Evolutionary conservation across 2,797 vertebrate species (phyloP), one percentile per base, ranked within the genome.

Genomic region (Cyclopterus lumpus): DNA sequence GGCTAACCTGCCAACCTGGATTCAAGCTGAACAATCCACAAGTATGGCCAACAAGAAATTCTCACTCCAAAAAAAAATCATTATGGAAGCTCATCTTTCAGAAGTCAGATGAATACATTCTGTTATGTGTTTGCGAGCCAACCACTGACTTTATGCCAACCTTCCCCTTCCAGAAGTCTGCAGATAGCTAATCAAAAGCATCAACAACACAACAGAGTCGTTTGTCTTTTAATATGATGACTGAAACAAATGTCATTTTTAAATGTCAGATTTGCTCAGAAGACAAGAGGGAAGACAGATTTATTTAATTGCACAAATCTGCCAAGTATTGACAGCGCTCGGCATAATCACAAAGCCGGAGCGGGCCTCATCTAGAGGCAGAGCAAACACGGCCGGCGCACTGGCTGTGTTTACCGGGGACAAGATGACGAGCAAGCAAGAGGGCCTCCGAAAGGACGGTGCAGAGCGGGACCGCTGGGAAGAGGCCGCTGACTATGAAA

Each of bases 211-310:
- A 85, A 83, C 84, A 70, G 51, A 68, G 66, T 76, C 79, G 34
- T 89, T 85, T 91, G 91, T 94, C 93, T 93, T 89, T 89, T 86
- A 88, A 93, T 86, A 87, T 78, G 76, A 89, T 75, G 86, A 87
- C 73, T 66, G 87, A 88, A 87, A 92, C 89, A 94, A 94, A 94
- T 93, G 93, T 91, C 94, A 93, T 85, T 75, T 84, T 88, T 81
- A 93, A 94, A 94, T 94, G 92, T 93, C 93, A 94, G 91, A 91
- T 93, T 90, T 80, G 78, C 81, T 86, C 85, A 82, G 84, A 90
- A 90, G 90, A 93, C 88, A 92, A 89, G 83, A 77, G 69, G 57
- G 42, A 67, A 78, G 83, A 89, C 75, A 75, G 85, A 89, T 86
- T 88, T 91, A 91, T 89, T 86, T 86, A 86, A 91, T 60, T 75